Percentiles rank a stretch among this genome's conserved stretches.
Conservation (phyloP, 2,888 invertebrate genomes). For the Osedax frankpressi region DNA sequence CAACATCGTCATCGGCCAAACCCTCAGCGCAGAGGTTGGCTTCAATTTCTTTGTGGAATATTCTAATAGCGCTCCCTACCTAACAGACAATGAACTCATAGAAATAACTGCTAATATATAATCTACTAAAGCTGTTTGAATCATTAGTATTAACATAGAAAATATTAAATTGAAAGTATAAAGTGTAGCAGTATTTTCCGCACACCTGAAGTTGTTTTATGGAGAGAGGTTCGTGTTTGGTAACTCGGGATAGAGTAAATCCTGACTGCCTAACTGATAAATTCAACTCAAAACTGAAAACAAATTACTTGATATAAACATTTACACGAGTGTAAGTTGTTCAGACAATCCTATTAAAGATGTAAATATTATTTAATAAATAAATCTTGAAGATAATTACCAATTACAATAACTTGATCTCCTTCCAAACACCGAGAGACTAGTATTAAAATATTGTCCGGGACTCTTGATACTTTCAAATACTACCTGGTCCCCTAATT, state of each 20-base stretch:
- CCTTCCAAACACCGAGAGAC: slow-evolving; percentile 27
- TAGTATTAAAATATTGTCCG: slow-evolving; percentile 44
- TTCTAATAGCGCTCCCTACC: background rate
- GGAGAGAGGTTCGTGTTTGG: slow-evolving; percentile 24
- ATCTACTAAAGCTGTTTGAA: no score
- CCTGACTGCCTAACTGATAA: slow-evolving; percentile 43
- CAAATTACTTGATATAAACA: no score
- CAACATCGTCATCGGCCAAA: background rate
- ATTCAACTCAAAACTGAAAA: slow-evolving; percentile 37
- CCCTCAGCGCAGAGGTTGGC: background rate
- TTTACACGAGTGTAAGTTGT: no score
- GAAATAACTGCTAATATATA: no score
- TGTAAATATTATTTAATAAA: background rate
- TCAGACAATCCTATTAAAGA: slow-evolving; percentile 32
- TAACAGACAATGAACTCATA: no score
- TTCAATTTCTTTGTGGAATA: background rate
- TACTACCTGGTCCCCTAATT: slow-evolving; percentile 44
- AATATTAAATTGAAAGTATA: no score
- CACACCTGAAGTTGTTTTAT: background rate
- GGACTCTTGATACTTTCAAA: slow-evolving; percentile 46
- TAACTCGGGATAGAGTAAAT: slow-evolving; percentile 38
- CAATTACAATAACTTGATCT: background rate
- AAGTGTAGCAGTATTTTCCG: no score
- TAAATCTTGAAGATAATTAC: background rate
- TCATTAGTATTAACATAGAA: no score